Evolutionary conservation across 2,888 invertebrate species (phyloP).

Genomic region (Drosophila acutilabella): DNA sequence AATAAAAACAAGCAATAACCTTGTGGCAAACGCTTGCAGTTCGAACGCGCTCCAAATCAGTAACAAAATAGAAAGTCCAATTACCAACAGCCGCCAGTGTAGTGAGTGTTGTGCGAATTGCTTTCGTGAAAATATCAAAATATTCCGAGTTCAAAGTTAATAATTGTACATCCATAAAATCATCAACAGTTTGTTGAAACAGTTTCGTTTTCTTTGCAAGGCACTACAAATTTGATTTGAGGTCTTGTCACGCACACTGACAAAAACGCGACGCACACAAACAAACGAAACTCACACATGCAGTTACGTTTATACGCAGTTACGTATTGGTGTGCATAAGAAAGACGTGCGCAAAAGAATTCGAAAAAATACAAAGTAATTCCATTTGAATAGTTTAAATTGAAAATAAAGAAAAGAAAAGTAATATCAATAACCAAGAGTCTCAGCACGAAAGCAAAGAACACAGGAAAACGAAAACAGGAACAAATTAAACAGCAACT

Average conservation of each 20-base stretch:
- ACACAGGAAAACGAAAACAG: constrained; percentile 7
- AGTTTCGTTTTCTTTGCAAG: constrained; percentile 27
- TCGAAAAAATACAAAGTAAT: constrained; percentile 49
- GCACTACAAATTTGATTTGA: constrained; percentile 28
- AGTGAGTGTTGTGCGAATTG: constrained; percentile 75
- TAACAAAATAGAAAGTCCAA: constrained; percentile 76
- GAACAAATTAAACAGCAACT: constrained; percentile 24
- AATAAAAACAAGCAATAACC: constrained; percentile 74
- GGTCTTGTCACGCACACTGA: constrained; percentile 28
- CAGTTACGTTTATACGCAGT: constrained; percentile 41
- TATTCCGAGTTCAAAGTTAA: constrained; percentile 19
- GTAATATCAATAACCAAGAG: constrained; percentile 38
- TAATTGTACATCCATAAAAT: constrained; percentile 15
- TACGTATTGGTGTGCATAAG: constrained; percentile 53
- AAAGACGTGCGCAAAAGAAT: constrained; percentile 48
- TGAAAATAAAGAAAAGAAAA: constrained; percentile 6
- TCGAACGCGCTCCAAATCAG: constrained; percentile 42
- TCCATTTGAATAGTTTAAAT: constrained; percentile 30
- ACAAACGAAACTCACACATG: constrained; percentile 18
- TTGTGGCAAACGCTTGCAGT: constrained; percentile 55
- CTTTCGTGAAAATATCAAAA: constrained; percentile 42
- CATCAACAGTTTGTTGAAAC: constrained; percentile 23
- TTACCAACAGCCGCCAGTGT: constrained; percentile 77
- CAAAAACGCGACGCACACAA: constrained; percentile 36
- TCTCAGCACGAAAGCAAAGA: constrained; percentile 45